Base-by-base conservation (phyloP, 23 tunicate species). In the Botrylloides violaceus region DNA sequence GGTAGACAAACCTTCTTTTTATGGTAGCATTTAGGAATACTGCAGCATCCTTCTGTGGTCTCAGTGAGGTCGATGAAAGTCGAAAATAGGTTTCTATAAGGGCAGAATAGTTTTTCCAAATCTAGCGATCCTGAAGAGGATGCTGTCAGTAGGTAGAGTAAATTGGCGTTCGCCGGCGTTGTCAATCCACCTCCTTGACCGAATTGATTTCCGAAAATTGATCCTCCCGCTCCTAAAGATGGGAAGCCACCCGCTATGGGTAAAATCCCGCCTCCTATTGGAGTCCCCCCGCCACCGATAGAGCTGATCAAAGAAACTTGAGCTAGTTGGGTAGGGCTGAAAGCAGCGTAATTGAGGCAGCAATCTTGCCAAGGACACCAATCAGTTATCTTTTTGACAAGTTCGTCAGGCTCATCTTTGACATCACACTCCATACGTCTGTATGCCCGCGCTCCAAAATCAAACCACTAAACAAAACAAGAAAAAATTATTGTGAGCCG, bases 1-100 rank as follows among this genome's bases (percentile, higher is more conserved):
- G n/a, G n/a, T n/a, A n/a, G 12, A 47, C 62, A 25, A 4, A 63
- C 70, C 33, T 63, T 25, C 29, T 63, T 63, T 9, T 63, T 63
- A 31, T 63, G 70, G 70, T 63, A 63, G 70, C 70, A 63, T 3
- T 63, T 33, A 4, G 70, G 70, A 31, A 63, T 63, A 27, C 23
- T 31, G 70, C 70, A 63, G 9, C 70, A 63, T 29, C 70, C 70
- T 3, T 27, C 33, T 4, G 70, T 33, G 4, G 32, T 15, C 33
- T 63, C 70, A 33, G 70, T 21, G 4, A 63, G 29, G 33, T 63
- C 70, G 35, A 33, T 6, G 6, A 63, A 31, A 19, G 36, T 25
- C 4, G 70, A 15, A 9, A 63, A 33, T 19, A 28, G 35, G 36
- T 27, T 15, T 25, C 35, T 63, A 9, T 63, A 63, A 28, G 70